Base-by-base conservation (phyloP, 2,888 invertebrate genomes). In the Gerosis bhagava region DNA sequence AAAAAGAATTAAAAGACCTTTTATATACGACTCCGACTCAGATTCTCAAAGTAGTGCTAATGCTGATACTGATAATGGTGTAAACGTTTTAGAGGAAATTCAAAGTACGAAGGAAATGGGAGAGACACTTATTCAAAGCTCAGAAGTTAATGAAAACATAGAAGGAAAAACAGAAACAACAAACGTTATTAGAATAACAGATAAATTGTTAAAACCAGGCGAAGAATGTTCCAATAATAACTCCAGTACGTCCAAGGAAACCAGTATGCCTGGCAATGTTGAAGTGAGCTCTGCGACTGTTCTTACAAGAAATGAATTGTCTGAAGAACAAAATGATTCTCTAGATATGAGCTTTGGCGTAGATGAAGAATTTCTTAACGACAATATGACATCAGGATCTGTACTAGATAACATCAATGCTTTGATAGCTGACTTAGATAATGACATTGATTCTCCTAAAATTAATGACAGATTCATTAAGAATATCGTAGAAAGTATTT, bases 331-430 rank as follows among this genome's bases (percentile, higher is more conserved):
- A 11, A 31, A 36, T 8, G 53, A 57, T 21, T 51, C 50, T 6
- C 51, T 69, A 19, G 57, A 69, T 53, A 55, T 65, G 22, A 73
- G 59, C 52, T 80, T 78, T 60, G 70, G 57, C n/a, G 61, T 77
- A 8, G 77, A 74, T 32, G 81, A 83, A 25, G 83, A 78, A 59
- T 70, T 81, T 46, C 83, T 86, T 68, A 47, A 76, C 24, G 84
- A 83, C 53, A 82, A 72, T 56, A 62, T 77, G 42, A 65, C 56
- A 4, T 63, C 75, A 5, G 79, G 82, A 52, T 67, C 73, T 22
- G 74, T 72, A n/a, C 70, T 81, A 44, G 76, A 75, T 42, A 82
- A 83, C 55, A 83, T 84, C 13, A 80, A 77, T 60, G 76, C 72
- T 17, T 62, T 82, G 11, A 84, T 86, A 55, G 86, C 78, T 17